Conservation (phyloP, 1,140 invertebrate species). For the Phymorhynchus buccinoides region DNA sequence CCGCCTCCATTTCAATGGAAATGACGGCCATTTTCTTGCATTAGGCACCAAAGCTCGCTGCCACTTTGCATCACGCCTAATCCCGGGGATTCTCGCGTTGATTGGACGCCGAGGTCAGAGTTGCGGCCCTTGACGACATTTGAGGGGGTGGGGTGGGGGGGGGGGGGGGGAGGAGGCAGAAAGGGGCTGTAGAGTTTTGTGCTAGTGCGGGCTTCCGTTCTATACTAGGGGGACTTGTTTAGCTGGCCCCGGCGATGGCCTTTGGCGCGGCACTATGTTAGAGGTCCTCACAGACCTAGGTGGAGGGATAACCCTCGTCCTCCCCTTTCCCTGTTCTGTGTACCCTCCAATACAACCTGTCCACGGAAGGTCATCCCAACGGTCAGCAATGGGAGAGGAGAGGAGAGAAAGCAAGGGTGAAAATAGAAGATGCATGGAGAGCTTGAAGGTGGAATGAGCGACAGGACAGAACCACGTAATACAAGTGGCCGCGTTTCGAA, state of each 20-base stretch:
- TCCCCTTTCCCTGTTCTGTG: neutral
- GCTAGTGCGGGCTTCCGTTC: neutral
- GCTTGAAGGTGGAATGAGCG: neutral
- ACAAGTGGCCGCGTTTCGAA: neutral
- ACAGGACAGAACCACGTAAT: neutral
- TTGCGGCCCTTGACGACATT: constrained; percentile 36
- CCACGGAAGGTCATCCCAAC: neutral
- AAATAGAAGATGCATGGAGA: no score
- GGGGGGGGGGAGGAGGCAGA: neutral
- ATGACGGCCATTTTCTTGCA: constrained; percentile 44
- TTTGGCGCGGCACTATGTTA: neutral
- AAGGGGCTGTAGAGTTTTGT: neutral
- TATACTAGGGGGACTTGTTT: neutral
- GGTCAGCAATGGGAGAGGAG: neutral
- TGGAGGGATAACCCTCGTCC: neutral
- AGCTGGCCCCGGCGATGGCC: neutral
- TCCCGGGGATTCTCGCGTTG: constrained; percentile 42
- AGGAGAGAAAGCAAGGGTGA: no score
- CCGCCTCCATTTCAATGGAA: constrained; percentile 43
- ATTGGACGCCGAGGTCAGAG: constrained; percentile 40
- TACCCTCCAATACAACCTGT: neutral
- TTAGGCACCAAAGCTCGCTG: constrained; percentile 43
- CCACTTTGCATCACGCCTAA: constrained; percentile 42
- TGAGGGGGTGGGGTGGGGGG: neutral
- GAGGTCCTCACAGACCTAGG: neutral